Percentiles rank a stretch among this genome's conserved stretches.
These are phyloP conservation scores for Amorpha juglandis DNA, from an alignment of 2,888 invertebrate species.

Conservation along the genomic window DNA sequence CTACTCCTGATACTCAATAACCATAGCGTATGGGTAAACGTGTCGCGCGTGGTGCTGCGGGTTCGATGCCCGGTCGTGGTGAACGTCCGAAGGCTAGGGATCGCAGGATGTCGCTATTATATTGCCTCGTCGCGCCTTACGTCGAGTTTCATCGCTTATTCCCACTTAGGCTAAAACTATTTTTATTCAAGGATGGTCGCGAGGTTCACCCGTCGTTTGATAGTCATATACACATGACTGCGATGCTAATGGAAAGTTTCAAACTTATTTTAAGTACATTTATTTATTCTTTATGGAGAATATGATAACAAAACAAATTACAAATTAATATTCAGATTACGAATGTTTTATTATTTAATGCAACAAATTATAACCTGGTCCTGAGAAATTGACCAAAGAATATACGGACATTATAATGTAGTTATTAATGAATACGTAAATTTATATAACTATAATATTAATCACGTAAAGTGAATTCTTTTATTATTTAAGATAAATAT, in stretches of 20 bases:
- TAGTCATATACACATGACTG: neutral
- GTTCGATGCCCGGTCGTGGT: slow-evolving; percentile 75
- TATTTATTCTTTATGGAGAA: too few relatives aligned
- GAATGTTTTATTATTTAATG: neutral
- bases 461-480: slow-evolving; percentile 3
- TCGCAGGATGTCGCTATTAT: slow-evolving; percentile 72
- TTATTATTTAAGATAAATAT: slow-evolving; percentile 36
- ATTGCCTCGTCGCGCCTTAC: slow-evolving; percentile 40
- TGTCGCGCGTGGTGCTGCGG: slow-evolving; percentile 52
- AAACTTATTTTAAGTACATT: too few relatives aligned
- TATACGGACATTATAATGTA: slow-evolving; percentile 4
- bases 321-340: too few relatives aligned
- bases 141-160: slow-evolving; percentile 39
- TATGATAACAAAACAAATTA: too few relatives aligned
- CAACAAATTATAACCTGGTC: neutral
- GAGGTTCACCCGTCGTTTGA: neutral
- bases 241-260: neutral
- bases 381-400: slow-evolving; percentile 3
- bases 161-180: slow-evolving; percentile 37
- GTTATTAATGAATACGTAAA: neutral
- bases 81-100: slow-evolving; percentile 59
- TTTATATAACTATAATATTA: slow-evolving; percentile 9
- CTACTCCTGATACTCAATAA: neutral
- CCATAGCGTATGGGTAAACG: slow-evolving; percentile 26
- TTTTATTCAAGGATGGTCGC: slow-evolving; percentile 29